Conservation (phyloP, 2,797 vertebrate genomes). For the Muscicapa comitata region DNA sequence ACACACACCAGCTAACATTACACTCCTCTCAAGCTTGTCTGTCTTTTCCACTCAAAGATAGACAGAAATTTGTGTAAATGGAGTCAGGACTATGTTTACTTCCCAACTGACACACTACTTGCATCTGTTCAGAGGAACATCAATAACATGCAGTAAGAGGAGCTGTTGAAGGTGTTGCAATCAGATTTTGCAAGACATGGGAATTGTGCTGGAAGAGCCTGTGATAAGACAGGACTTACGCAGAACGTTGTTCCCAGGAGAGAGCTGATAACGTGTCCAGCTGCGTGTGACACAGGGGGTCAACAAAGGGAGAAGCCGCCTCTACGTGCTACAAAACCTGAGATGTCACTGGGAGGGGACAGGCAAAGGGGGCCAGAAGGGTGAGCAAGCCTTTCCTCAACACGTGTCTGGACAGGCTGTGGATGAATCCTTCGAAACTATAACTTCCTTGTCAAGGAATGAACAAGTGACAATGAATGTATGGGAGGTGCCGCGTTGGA, state of each 20-base stretch:
- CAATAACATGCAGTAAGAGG: not conserved
- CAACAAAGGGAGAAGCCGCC: not conserved
- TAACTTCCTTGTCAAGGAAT: not conserved
- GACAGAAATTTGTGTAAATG: not conserved
- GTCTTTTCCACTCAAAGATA: not conserved
- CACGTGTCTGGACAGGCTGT: not conserved
- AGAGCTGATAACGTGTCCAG: not conserved
- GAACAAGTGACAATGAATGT: not conserved
- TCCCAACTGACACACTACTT: not conserved
- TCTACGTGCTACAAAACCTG: not conserved
- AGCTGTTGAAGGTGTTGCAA: not conserved
- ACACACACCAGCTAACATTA: not conserved
- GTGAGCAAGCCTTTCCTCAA: not conserved
- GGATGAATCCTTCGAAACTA: not conserved
- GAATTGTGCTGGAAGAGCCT: not conserved
- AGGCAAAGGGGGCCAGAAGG: not conserved
- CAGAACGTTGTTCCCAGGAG: not conserved
- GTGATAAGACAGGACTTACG: not conserved
- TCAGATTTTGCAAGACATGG: not conserved
- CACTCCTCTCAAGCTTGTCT: not conserved
- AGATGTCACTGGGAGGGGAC: not conserved
- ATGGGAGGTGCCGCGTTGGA: not conserved
- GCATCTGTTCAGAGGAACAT: not conserved
- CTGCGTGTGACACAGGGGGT: not conserved
- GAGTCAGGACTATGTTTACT: not conserved